Base-by-base conservation (phyloP, 2,888 invertebrate genomes). In the Hyles lineata region DNA sequence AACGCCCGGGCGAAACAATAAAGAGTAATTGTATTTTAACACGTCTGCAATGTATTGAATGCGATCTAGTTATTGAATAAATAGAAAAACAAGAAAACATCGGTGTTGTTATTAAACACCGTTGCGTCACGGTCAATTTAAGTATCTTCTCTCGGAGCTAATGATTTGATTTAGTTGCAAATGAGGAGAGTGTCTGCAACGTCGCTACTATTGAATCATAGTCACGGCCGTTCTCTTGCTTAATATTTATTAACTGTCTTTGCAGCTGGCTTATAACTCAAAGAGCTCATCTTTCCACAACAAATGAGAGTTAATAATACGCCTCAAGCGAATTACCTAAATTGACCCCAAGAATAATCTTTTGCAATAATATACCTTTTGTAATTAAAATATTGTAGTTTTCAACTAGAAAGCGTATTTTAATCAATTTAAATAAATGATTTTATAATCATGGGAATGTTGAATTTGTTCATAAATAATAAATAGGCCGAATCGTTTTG, bases 121-220 rank as follows among this genome's bases (percentile, higher is more conserved):
- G 82, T 82, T 82, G 79, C 75, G 73, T 76, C 67, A 74, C 78
- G 76, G 70, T 75, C 76, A 78, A 76, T 81, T 76, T 77, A 72
- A 76, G 74, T n/a, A 67, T 72, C 32, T 61, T 75, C 74, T 77
- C 58, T 70, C 62, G 63, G 21, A 52, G 25, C 71, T 76, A 76
- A 80, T 76, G 73, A 76, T 73, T 75, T 72, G 60, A 72, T 75
- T 77, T 76, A 75, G 67, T 77, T 75, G 76, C 73, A 71, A 77
- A 72, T 76, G 74, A 77, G 75, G 76, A 75, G 74, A 77, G 75
- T 76, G 76, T 23, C 67, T 52, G 25, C 61, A 35, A 55, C 35
- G 50, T 52, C 7, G 70, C 23, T 9, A 9, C 32, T 70, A 32
- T 50, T 52, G 69, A 32, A 70, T 52, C 23, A 73, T 72, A 52